Conservation (phyloP, 2,888 invertebrate species). For the Erebia aethiops region DNA sequence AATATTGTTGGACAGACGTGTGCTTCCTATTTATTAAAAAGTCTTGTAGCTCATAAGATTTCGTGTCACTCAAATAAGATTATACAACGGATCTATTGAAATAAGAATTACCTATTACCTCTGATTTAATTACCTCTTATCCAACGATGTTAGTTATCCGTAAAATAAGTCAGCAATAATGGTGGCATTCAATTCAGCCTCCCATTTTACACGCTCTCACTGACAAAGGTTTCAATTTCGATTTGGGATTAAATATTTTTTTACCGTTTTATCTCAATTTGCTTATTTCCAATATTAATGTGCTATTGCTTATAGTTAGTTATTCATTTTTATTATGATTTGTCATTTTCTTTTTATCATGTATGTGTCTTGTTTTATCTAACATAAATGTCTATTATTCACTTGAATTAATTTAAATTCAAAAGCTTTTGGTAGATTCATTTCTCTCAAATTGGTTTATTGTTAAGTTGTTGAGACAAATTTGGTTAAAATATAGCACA, state of each 20-base stretch:
- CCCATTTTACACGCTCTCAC: constrained; percentile 57
- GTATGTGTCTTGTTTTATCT: no score
- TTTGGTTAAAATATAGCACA: not conserved
- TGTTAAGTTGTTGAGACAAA: not conserved
- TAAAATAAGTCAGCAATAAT: constrained; percentile 45
- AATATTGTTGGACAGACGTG: not conserved
- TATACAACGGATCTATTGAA: constrained; percentile 1
- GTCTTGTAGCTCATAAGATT: not conserved
- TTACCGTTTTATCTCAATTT: constrained; percentile 40
- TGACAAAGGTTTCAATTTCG: constrained; percentile 56
- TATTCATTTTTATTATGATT: constrained; percentile 35
- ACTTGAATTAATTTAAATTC: not conserved
- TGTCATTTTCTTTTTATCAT: constrained; percentile 34
- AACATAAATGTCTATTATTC: not conserved
- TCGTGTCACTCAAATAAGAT: not conserved
- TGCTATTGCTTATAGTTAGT: constrained; percentile 21
- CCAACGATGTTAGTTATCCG: constrained; percentile 36
- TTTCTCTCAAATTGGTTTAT: not conserved
- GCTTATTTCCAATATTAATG: constrained; percentile 37
- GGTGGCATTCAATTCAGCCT: constrained; percentile 48
- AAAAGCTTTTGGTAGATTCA: not conserved
- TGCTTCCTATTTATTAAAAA: not conserved
- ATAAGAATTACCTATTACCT: not conserved
- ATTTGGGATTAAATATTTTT: constrained; percentile 52
- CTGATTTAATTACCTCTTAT: constrained; percentile 8